Percentiles rank a stretch among this genome's conserved stretches.
Conservation (phyloP, 1,140 invertebrate species). For the Penaeus chinensis region DNA sequence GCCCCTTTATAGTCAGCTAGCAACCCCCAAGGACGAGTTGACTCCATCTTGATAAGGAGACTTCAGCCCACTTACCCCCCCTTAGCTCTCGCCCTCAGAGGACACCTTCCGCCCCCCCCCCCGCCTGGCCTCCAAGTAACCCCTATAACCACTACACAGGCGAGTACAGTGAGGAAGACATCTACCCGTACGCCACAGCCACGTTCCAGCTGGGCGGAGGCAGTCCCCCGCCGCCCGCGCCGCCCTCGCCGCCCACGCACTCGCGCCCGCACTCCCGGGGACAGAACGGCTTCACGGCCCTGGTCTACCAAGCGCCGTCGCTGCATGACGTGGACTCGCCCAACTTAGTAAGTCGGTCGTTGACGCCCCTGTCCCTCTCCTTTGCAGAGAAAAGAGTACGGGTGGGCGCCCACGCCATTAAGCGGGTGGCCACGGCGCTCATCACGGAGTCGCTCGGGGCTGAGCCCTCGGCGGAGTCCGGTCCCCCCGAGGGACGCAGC, state of each 20-base stretch:
- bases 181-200: conserved; percentile 60
- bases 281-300: conserved; percentile 59
- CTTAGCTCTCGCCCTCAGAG: neutral
- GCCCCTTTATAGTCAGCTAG: too few species aligned
- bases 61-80: too few species aligned
- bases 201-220: conserved; percentile 57
- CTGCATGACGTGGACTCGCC: conserved; percentile 62
- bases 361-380: neutral
- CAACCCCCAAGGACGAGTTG: too few species aligned
- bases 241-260: conserved; percentile 50
- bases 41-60: too few species aligned
- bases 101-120: too few species aligned
- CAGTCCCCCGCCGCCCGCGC: conserved; percentile 59
- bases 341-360: conserved; percentile 50
- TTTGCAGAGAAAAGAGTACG: neutral
- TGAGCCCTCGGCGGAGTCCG: too few species aligned
- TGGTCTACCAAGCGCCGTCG: conserved; percentile 63
- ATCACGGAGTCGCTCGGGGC: too few species aligned
- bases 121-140: too few species aligned
- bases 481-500: too few species aligned
- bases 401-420: too few species aligned
- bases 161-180: conserved; percentile 59
- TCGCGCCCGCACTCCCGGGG: conserved; percentile 28
- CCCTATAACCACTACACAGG: conserved; percentile 9
- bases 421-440: too few species aligned